A percentile compares a stretch with the other conserved stretches of the same genome.
These are phyloP conservation scores for Enoplosus armatus DNA, from an alignment of 2,797 vertebrate species.

Conservation along the genomic window DNA sequence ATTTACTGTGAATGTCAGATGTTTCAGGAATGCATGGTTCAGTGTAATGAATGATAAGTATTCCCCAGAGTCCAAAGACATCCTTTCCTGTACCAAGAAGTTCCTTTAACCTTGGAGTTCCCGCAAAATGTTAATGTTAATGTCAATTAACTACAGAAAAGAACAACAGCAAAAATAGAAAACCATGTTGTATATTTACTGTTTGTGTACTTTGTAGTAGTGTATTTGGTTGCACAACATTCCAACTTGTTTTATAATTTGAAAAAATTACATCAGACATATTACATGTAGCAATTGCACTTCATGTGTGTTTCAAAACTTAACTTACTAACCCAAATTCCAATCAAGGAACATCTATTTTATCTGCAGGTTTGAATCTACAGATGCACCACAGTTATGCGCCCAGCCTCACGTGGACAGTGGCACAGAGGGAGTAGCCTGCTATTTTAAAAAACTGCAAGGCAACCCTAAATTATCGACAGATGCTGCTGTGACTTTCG, in stretches of 20 bases:
- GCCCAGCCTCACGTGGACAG: slow-evolving; percentile 35
- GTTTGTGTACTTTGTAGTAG: background rate
- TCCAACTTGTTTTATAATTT: background rate
- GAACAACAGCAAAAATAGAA: background rate
- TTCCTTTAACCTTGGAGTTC: slow-evolving; percentile 3
- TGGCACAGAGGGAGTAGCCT: slow-evolving; percentile 32
- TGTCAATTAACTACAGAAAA: slow-evolving; percentile 4
- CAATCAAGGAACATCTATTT: slow-evolving; percentile 12
- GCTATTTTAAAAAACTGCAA: slow-evolving; percentile 21
- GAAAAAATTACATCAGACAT: no score
- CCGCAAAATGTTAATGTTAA: background rate
- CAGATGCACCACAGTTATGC: background rate
- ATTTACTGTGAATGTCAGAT: slow-evolving; percentile 10
- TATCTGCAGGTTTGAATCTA: slow-evolving; percentile 7
- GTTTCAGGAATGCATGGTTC: slow-evolving; percentile 39
- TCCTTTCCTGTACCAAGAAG: background rate
- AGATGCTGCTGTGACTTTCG: slow-evolving; percentile 45
- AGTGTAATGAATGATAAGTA: slow-evolving; percentile 6
- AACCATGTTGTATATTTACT: background rate
- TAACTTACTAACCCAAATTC: background rate
- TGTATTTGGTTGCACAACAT: background rate
- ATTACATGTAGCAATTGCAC: background rate
- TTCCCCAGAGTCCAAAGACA: slow-evolving; percentile 10
- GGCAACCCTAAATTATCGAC: slow-evolving; percentile 45
- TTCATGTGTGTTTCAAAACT: background rate